Conservation (phyloP, 2,888 invertebrate species). For the Taenaris catops region DNA sequence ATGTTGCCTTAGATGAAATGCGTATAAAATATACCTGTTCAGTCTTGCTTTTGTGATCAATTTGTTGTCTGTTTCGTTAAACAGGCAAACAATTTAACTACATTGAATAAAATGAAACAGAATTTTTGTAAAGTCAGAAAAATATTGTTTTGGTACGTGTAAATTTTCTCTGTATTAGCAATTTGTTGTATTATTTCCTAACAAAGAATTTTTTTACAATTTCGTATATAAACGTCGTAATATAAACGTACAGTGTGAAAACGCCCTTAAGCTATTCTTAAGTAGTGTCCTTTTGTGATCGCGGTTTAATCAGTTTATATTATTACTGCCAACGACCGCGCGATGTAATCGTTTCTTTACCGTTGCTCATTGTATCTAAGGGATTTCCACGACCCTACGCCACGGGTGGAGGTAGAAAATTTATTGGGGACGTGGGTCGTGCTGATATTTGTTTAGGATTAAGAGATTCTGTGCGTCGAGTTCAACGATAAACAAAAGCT, state of each 20-base stretch:
- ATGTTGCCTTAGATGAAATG: no score
- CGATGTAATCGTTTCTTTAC: conserved; percentile 72
- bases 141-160: no score
- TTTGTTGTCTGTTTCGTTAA: no score
- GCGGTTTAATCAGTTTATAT: conserved; percentile 74
- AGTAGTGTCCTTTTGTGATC: conserved; percentile 75
- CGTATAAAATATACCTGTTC: no score
- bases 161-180: no score
- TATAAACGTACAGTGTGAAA: conserved; percentile 41
- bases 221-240: no score
- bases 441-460: conserved; percentile 73
- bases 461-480: conserved; percentile 59
- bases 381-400: conserved; percentile 37
- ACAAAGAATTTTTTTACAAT: no score
- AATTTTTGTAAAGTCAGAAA: no score
- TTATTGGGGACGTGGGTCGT: conserved; percentile 36
- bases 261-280: conserved; percentile 41
- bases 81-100: no score
- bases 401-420: conserved; percentile 41
- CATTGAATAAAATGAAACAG: no score
- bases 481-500: conserved; percentile 69
- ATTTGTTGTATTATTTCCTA: no score
- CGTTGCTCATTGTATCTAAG: conserved; percentile 67
- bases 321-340: conserved; percentile 66
- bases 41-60: no score